phyloP scores from a whole-genome alignment of 2,113 vertebrate species.

The Uria aalge region DNA sequence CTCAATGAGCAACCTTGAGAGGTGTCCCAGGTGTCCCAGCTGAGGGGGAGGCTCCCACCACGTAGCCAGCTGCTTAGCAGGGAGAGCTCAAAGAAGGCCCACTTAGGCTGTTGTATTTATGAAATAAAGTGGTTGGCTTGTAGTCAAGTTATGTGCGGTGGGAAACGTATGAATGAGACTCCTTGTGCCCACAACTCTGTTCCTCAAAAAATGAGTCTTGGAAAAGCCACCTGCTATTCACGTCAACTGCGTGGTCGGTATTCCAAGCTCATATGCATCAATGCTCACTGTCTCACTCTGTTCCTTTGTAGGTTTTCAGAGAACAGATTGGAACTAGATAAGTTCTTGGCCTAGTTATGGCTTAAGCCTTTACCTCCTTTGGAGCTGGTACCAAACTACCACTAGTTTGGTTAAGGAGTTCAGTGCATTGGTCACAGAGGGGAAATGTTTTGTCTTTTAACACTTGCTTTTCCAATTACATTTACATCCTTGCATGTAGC shows the following conservation, averaged over 20 bases:
- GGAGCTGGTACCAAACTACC: rapidly evolving
- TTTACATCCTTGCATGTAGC: neutral
- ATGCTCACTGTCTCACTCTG: neutral
- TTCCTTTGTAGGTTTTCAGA: neutral
- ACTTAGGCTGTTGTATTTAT: neutral
- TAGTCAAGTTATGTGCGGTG: neutral
- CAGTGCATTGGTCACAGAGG: neutral
- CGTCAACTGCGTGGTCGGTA: rapidly evolving
- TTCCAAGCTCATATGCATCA: neutral
- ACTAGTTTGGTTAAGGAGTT: neutral
- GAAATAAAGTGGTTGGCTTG: neutral
- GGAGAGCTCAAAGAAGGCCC: neutral
- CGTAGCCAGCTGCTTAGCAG: neutral
- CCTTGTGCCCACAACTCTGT: neutral
- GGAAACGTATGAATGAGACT: neutral
- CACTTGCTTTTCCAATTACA: neutral
- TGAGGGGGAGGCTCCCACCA: neutral
- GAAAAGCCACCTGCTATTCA: neutral
- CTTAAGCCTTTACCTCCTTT: neutral
- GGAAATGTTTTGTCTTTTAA: neutral
- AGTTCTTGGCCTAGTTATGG: rapidly evolving
- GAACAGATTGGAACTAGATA: neutral
- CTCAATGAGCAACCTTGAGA: neutral
- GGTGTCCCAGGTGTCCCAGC: neutral
- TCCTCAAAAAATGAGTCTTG: neutral